phyloP scores from a whole-genome alignment of 2,113 vertebrate genomes.

The Apodemus speciosus region DNA sequence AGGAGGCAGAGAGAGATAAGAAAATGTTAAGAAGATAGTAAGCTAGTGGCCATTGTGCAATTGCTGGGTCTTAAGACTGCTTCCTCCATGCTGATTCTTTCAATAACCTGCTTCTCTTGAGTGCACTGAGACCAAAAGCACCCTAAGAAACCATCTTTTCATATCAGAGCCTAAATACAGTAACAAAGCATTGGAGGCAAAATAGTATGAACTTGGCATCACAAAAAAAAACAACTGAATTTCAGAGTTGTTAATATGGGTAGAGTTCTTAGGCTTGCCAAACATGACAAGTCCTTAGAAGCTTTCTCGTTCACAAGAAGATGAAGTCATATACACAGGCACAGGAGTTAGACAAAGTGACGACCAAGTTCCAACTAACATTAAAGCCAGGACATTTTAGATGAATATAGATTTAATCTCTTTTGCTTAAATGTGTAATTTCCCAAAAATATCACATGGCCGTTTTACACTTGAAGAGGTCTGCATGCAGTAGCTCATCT shows the following conservation, averaged over 20 bases:
- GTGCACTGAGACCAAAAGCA: not conserved
- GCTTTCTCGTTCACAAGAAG: not conserved
- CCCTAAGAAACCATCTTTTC: not conserved
- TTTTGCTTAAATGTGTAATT: conserved; percentile 45
- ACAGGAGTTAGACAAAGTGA: not conserved
- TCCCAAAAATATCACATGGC: not conserved
- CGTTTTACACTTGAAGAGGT: conserved; percentile 36
- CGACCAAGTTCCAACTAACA: conserved; percentile 10
- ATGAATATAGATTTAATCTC: not conserved
- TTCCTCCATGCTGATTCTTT: not conserved
- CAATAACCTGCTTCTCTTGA: not conserved
- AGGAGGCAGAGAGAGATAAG: not conserved
- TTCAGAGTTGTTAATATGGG: not conserved
- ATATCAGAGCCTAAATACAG: not conserved
- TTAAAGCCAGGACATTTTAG: conserved; percentile 41
- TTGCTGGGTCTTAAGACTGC: not conserved
- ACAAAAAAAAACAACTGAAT: not conserved
- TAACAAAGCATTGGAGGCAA: not conserved
- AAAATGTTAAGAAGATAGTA: not conserved
- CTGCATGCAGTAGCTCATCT: conserved; percentile 84
- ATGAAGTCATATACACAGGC: not conserved
- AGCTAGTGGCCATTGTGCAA: not conserved
- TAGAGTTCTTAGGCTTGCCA: not conserved
- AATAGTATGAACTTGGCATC: not conserved
- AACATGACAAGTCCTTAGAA: not conserved